phyloP scores from a whole-genome alignment of 2,888 invertebrate species.

The Anorthoa munda region DNA sequence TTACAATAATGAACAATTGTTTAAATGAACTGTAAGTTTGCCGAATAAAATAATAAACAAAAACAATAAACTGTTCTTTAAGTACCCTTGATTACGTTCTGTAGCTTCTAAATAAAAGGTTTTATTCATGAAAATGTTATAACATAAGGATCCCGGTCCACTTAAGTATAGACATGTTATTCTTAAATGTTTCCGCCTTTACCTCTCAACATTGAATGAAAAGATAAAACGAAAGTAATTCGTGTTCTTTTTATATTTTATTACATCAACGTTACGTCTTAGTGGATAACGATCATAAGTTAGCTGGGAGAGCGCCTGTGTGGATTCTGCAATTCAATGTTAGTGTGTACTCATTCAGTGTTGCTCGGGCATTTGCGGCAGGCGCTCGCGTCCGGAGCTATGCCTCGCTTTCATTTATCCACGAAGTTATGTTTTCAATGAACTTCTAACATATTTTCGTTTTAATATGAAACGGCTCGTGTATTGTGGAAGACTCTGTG shows the following conservation, averaged over 20 bases:
- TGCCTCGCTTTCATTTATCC: conserved; percentile 16
- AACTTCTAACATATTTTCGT: conserved; percentile 30
- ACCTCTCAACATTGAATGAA: neutral
- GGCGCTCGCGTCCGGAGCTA: conserved; percentile 68
- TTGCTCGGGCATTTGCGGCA: conserved; percentile 74
- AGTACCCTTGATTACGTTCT: neutral
- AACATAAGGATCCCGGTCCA: no score
- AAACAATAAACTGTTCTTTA: neutral
- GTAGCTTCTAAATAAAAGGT: neutral
- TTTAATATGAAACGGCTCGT: conserved; percentile 37
- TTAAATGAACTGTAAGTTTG: no score
- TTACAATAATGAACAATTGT: no score
- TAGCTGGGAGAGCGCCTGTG: conserved; percentile 61
- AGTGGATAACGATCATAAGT: conserved; percentile 61
- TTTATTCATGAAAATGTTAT: neutral
- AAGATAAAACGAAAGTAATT: conserved; percentile 29
- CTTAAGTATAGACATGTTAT: neutral
- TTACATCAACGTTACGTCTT: conserved; percentile 32
- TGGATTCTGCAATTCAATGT: conserved; percentile 59
- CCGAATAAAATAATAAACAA: no score
- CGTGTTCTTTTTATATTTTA: conserved; percentile 15
- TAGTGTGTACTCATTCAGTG: conserved; percentile 71
- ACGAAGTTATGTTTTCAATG: conserved; percentile 54
- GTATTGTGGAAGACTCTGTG: conserved; percentile 28
- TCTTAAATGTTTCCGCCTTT: neutral